phyloP scores from a whole-genome alignment of 2,888 invertebrate genomes.

The Microdon myrmicae region DNA sequence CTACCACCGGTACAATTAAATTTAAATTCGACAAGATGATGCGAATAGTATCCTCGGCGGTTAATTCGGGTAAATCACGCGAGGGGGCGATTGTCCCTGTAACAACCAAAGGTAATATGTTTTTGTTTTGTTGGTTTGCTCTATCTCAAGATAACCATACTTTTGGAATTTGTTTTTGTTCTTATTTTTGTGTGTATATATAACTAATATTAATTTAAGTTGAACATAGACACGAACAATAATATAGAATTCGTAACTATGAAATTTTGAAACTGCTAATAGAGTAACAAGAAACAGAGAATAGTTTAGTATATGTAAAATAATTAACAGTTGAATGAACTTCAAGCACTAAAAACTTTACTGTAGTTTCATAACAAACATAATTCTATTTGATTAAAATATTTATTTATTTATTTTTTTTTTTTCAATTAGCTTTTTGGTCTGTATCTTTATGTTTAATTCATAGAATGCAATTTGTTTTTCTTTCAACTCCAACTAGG shows the following conservation, averaged over 20 bases:
- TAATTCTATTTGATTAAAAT: conserved; percentile 14
- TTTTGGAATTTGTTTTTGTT: conserved; percentile 23
- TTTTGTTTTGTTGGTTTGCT: conserved; percentile 35
- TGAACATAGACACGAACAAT: conserved; percentile 49
- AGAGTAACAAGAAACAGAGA: conserved; percentile 38
- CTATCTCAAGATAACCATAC: conserved; percentile 26
- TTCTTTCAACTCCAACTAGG: conserved; percentile 21
- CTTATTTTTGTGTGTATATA: conserved; percentile 25
- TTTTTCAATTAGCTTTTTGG: conserved; percentile 8
- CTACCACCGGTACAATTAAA: conserved; percentile 92
- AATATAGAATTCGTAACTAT: conserved; percentile 34
- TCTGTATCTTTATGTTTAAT: not conserved
- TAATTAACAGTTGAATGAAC: conserved; percentile 35
- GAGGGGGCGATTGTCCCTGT: conserved; percentile 95
- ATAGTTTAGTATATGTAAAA: conserved; percentile 27
- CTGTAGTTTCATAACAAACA: conserved; percentile 19
- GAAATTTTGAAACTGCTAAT: conserved; percentile 41
- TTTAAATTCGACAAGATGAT: conserved; percentile 90
- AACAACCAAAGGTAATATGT: conserved; percentile 70
- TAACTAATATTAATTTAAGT: not conserved
- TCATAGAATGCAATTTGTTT: conserved; percentile 52
- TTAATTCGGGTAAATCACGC: conserved; percentile 82
- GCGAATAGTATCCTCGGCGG: conserved; percentile 85
- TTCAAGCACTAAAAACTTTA: conserved; percentile 38
- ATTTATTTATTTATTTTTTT: conserved; percentile 15